Evolutionary conservation across 37 sponge, comb jelly and placozoan species (phyloP).

Genomic region (Spongilla lacustris): DNA sequence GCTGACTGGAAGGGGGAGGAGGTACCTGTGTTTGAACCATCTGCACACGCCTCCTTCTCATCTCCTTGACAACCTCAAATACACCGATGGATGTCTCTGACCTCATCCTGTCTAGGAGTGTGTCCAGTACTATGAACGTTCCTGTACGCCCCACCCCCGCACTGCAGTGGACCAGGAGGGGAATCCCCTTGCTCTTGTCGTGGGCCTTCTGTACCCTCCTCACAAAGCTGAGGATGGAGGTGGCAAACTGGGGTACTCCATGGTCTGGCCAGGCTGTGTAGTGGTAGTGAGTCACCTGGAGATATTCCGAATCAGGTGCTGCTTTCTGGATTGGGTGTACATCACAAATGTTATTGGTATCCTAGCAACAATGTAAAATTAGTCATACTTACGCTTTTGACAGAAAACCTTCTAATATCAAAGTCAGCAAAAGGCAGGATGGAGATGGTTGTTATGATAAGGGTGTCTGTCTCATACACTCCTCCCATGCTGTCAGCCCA

Average conservation of each 20-base stretch:
- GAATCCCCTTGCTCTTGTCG: slow-evolving; percentile 11
- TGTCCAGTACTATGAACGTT: slow-evolving; percentile 49
- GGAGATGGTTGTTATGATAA: slow-evolving; percentile 55
- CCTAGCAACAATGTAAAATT: no score
- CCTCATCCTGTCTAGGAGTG: slow-evolving; percentile 43
- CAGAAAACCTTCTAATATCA: slow-evolving; percentile 55
- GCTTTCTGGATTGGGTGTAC: neutral
- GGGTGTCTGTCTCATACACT: slow-evolving; percentile 8
- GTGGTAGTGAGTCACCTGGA: slow-evolving; percentile 56
- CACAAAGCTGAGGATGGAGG: slow-evolving; percentile 54
- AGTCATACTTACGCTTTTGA: slow-evolving; percentile 54
- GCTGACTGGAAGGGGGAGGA: neutral
- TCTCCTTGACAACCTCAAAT: slow-evolving; percentile 52
- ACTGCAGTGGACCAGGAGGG: slow-evolving; percentile 70
- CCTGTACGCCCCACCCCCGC: slow-evolving; percentile 68
- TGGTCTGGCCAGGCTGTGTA: slow-evolving; percentile 75
- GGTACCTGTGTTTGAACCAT: slow-evolving; percentile 88
- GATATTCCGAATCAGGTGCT: neutral
- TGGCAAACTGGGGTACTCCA: slow-evolving; percentile 74
- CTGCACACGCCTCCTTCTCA: slow-evolving; percentile 64
- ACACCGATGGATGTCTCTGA: slow-evolving; percentile 51
- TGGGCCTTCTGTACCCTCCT: slow-evolving; percentile 37
- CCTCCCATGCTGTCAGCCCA: slow-evolving; percentile 87
- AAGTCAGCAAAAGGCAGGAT: slow-evolving; percentile 78
- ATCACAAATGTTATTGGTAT: no score